Conservation (phyloP, 1,140 invertebrate genomes). For the Rhopalosiphum padi region DNA sequence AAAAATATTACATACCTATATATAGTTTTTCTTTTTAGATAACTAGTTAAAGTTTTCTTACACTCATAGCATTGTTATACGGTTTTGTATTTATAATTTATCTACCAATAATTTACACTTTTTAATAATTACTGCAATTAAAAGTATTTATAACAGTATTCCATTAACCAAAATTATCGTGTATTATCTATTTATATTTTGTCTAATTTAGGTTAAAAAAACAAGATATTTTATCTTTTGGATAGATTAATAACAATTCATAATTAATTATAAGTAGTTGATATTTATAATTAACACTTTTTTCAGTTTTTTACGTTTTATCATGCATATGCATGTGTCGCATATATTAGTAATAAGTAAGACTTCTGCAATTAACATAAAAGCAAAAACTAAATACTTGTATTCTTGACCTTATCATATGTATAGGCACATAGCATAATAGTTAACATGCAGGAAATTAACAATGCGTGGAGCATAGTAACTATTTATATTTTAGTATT, state of each 20-base stretch:
- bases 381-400: neutral
- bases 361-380: neutral
- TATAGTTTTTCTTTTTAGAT: too few relatives aligned
- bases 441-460: neutral
- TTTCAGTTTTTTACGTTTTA: neutral
- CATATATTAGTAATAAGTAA: neutral
- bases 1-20: too few relatives aligned
- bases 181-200: neutral
- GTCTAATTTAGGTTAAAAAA: neutral
- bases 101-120: too few relatives aligned
- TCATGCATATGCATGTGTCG: too few relatives aligned
- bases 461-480: neutral
- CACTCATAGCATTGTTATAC: too few relatives aligned
- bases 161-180: neutral
- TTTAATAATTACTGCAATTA: too few relatives aligned
- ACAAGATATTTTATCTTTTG: neutral
- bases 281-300: neutral
- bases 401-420: constrained; percentile 5
- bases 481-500: neutral
- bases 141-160: too few relatives aligned
- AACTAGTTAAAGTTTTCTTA: too few relatives aligned
- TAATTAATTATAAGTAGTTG: neutral
- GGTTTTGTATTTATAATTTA: too few relatives aligned
- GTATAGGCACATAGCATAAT: neutral
- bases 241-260: neutral